Percentiles rank a stretch among this genome's conserved stretches.
phyloP scores from a whole-genome alignment of 2,888 invertebrate genomes.

The Cosmia pyralina region DNA sequence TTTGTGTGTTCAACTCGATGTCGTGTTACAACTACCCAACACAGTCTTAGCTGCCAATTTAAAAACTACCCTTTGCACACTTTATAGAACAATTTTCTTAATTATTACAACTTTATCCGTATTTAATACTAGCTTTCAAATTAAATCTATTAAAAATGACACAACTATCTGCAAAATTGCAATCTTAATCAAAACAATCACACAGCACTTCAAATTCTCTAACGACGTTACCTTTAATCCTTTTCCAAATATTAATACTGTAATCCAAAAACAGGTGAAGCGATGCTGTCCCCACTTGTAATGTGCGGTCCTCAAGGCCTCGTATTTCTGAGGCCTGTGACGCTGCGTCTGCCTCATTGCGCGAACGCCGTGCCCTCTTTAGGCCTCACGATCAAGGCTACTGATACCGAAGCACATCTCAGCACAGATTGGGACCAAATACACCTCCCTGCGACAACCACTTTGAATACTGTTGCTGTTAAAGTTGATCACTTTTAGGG shows the following conservation, averaged over 20 bases:
- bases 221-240: constrained; percentile 2
- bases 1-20: constrained; percentile 85
- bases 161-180: constrained; percentile 21
- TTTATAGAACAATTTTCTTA: constrained; percentile 12
- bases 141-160: constrained; percentile 25
- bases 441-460: constrained; percentile 95
- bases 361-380: constrained; percentile 94
- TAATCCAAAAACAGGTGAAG: constrained; percentile 93
- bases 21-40: constrained; percentile 55
- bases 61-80: constrained; percentile 40
- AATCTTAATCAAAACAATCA: constrained; percentile 14
- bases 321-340: constrained; percentile 96
- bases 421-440: constrained; percentile 96
- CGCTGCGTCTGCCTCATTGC: constrained; percentile 97
- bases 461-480: constrained; percentile 96
- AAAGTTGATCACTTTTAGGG: constrained; percentile 96
- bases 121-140: constrained; percentile 31
- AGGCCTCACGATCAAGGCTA: constrained; percentile 94
- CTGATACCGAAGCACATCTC: constrained; percentile 95
- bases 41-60: constrained; percentile 45
- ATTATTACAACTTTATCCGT: background rate
- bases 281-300: constrained; percentile 97
- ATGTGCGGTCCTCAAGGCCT: constrained; percentile 99
- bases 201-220: constrained; percentile 45
- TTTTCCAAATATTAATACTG: constrained; percentile 44